These are phyloP conservation scores for Pachliopta kotzebuea DNA, from an alignment of 2,888 invertebrate species.

Conservation along the genomic window DNA sequence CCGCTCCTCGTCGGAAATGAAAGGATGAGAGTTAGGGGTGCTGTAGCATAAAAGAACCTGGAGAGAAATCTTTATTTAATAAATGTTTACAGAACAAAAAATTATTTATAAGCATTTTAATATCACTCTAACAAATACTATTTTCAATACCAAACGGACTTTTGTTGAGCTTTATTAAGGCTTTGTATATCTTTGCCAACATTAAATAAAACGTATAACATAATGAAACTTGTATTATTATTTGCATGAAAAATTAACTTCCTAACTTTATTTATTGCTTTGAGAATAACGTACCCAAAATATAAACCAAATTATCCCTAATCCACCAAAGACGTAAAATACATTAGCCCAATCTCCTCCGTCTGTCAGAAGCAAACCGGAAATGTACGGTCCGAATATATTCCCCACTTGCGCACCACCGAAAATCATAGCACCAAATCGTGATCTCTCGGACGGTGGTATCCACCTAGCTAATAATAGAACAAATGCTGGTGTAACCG, in stretches of 20 bases:
- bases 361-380: constrained; percentile 65
- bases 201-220: no score
- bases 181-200: no score
- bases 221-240: no score
- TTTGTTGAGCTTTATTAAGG: no score
- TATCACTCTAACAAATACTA: no score
- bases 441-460: constrained; percentile 78
- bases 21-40: constrained; percentile 74
- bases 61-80: constrained; percentile 27
- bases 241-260: no score
- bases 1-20: constrained; percentile 74
- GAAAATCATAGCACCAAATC: constrained; percentile 81
- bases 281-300: constrained; percentile 59
- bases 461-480: constrained; percentile 81
- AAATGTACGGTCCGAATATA: constrained; percentile 72
- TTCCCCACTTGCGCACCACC: constrained; percentile 80
- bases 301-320: constrained; percentile 77
- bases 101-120: no score
- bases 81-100: no score
- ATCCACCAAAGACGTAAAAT: constrained; percentile 78
- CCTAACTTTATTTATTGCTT: no score
- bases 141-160: no score
- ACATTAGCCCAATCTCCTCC: constrained; percentile 79
- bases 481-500: constrained; percentile 82
- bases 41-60: constrained; percentile 71